phyloP scores from a whole-genome alignment of 2,888 invertebrate genomes.

The Tenthredo amoena region DNA sequence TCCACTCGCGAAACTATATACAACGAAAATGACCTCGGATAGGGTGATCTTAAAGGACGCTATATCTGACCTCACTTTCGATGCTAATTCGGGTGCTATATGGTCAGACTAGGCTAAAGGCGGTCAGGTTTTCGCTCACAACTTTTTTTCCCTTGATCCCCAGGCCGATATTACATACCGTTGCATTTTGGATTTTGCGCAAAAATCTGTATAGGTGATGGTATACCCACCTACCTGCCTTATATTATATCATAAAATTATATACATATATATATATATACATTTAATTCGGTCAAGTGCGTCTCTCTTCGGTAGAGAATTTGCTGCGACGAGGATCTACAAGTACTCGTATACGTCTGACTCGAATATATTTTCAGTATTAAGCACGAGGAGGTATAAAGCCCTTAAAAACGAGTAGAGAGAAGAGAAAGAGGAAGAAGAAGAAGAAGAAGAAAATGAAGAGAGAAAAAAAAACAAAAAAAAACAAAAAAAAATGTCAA shows the following conservation, averaged over 20 bases:
- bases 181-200: background rate
- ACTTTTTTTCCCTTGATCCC: background rate
- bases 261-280: background rate
- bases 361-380: constrained; percentile 19
- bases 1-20: constrained; percentile 36
- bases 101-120: background rate
- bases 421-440: background rate
- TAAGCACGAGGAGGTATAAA: background rate
- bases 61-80: constrained; percentile 29
- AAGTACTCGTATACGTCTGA: constrained; percentile 4
- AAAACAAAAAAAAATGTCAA: background rate
- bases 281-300: constrained; percentile 3
- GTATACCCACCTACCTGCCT: too few relatives aligned
- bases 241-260: background rate
- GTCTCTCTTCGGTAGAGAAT: background rate
- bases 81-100: constrained; percentile 4
- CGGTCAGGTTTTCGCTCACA: background rate
- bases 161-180: background rate
- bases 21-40: constrained; percentile 5
- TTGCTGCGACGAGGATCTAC: background rate
- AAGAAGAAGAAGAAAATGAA: background rate
- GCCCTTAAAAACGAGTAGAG: background rate
- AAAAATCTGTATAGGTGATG: background rate
- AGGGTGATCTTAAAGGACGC: constrained; percentile 24
- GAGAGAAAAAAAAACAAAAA: too few relatives aligned